Evolutionary conservation across 2,797 vertebrate genomes (phyloP), one percentile per base, ranked within the genome.

Genomic region (Sitta carolinensis): DNA sequence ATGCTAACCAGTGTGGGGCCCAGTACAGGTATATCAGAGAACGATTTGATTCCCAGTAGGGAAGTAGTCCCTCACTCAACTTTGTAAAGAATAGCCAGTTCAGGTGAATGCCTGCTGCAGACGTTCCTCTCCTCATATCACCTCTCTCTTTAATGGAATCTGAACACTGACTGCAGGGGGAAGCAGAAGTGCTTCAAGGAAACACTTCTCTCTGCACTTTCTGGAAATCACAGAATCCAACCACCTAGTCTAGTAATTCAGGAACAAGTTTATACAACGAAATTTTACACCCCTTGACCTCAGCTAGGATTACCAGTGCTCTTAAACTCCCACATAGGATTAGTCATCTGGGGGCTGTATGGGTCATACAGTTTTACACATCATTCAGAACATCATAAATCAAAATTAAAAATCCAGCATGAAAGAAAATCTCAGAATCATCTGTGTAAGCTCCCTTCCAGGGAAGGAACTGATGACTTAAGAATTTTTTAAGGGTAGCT

Each of bases 51-150:
- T 61, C n/a, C 30, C 34, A 61, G 13, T 8, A 74, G 13, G 32
- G 34, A 62, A 78, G 36, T 10, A 78, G 16, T 29, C 84, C 22
- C 6, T 66, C 10, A 26, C 29, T 40, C 47, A 61, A 4, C 30
- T 70, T 51, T 50, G 11, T 26, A 73, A 27, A 72, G n/a, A 77
- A 62, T 7, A 20, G 42, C 3, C n/a, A 43, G 25, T 30, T 67
- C 42, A 69, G 38, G 19, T 54, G 14, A 55, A 20, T 7, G 8
- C 13, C 69, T 67, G 40, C 36, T 77, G n/a, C 86, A 80, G 42
- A n/a, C 74, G 57, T 43, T 77, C 43, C 16, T 17, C 27, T 84
- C n/a, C 25, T 59, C 9, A 0, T 16, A n/a, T 18, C 0, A 0
- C 27, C 48, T 58, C 51, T 63, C 58, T 62, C 55, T 34, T 17